Evolutionary conservation across 2,888 invertebrate species (phyloP).

Genomic region (Notodonta dromedarius): DNA sequence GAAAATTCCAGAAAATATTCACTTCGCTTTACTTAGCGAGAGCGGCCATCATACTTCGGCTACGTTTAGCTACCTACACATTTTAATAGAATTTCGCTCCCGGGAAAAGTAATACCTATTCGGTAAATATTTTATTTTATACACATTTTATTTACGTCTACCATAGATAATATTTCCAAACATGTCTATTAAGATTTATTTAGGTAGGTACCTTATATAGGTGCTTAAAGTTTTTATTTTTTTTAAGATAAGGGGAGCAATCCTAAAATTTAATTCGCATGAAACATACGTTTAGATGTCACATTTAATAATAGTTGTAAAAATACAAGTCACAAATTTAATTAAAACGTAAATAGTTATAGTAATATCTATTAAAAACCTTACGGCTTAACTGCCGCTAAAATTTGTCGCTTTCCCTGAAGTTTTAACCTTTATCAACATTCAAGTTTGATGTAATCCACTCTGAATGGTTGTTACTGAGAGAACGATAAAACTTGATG

Average conservation of each 20-base stretch:
- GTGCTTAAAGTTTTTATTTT: not conserved
- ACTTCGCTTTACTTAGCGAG: conserved; percentile 79
- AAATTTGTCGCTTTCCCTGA: conserved; percentile 43
- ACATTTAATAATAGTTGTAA: no score
- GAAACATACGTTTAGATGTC: no score
- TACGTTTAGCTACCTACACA: conserved; percentile 65
- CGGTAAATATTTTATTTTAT: conserved; percentile 50
- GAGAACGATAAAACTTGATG: conserved; percentile 44
- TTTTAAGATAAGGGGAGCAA: not conserved
- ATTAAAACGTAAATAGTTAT: conserved; percentile 37
- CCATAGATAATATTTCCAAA: conserved; percentile 20
- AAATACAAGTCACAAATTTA: conserved; percentile 10
- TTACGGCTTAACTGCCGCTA: conserved; percentile 41
- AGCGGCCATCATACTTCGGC: conserved; percentile 78
- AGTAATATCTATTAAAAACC: conserved; percentile 45
- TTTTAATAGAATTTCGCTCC: conserved; percentile 69
- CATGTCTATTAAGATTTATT: not conserved
- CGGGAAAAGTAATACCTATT: conserved; percentile 61
- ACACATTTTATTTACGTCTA: conserved; percentile 35
- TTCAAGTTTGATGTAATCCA: conserved; percentile 44
- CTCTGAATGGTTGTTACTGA: conserved; percentile 41
- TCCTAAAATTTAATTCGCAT: no score
- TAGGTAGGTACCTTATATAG: not conserved
- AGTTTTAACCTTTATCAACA: conserved; percentile 47
- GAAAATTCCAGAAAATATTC: conserved; percentile 81